Base-by-base conservation (phyloP, 2,888 invertebrate genomes). In the Carcina quercana region DNA sequence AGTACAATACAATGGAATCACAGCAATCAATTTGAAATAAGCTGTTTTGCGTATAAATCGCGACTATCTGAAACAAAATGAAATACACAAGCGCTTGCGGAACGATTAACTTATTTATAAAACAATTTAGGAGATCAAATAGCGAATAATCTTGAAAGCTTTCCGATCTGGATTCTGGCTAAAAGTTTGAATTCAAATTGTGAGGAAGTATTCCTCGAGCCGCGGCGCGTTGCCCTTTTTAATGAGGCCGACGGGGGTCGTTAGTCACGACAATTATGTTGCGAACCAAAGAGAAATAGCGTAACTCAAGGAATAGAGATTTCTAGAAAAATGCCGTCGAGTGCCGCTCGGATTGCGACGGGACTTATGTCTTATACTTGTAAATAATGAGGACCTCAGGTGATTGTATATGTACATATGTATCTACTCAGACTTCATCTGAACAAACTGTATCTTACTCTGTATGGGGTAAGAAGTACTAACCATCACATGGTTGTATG, bases 221-320 rank as follows among this genome's bases (percentile, higher is more conserved):
- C 38, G 43, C 34, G 38, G 47, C 43, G 51, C 59, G 55, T 48
- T 59, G 53, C 45, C 49, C 55, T 51, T 56, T 59, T 61, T 65
- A 69, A 69, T 67, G 67, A 68, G 67, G 56, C 44, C 56, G 41
- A 42, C 48, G 45, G 51, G 50, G 50, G 46, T 57, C 53, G 52
- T 57, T 62, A 59, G 53, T 37, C 42, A 29, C 28, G 31, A 34
- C 42, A 41, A 49, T 44, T 47, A 29, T 25, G 20, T 14, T 28
- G 12, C 19, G 13, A 8, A 10, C 7, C 21, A n/a, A 21, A 29
- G 24, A 7, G 24, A 2, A 8, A 12, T n/a, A n/a, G n/a, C n/a
- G n/a, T 30, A 30, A 30, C 17, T 17, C 25, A 5, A 5, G 10
- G 7, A 28, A 13, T 12, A 6, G 3, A 21, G 3, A 15, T 25